Conservation (phyloP, 1,140 invertebrate genomes). For the Zaprionus ornatus region DNA sequence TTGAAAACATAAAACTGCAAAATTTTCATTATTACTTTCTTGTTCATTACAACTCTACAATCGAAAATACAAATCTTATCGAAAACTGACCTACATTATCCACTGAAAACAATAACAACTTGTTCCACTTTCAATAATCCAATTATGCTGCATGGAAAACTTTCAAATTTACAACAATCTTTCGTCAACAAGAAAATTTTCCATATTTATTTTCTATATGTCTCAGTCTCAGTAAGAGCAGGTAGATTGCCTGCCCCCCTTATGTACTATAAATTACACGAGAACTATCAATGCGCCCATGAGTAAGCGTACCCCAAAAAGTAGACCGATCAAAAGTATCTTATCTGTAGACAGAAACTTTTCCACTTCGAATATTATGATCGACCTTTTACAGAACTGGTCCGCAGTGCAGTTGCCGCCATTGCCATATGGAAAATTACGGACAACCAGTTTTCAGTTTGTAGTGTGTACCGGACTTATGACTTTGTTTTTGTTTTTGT, state of each 20-base stretch:
- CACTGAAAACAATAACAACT: neutral
- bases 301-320: neutral
- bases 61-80: neutral
- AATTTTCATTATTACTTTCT: too few species aligned
- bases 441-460: constrained; percentile 55
- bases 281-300: constrained; percentile 23
- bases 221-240: neutral
- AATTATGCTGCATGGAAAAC: neutral
- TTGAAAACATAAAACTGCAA: too few species aligned
- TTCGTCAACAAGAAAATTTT: neutral
- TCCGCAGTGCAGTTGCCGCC: constrained; percentile 49
- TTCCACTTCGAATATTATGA: constrained; percentile 43
- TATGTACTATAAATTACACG: constrained; percentile 11
- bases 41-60: neutral
- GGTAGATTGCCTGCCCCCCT: neutral
- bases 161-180: neutral
- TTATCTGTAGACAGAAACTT: constrained; percentile 25
- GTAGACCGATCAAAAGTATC: constrained; percentile 10
- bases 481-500: neutral
- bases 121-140: neutral
- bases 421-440: constrained; percentile 72
- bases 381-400: constrained; percentile 72
- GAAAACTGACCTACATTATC: neutral
- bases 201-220: neutral
- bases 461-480: neutral